These are phyloP conservation scores for Aplochiton taeniatus DNA, from an alignment of 2,797 vertebrate genomes.

Conservation along the genomic window DNA sequence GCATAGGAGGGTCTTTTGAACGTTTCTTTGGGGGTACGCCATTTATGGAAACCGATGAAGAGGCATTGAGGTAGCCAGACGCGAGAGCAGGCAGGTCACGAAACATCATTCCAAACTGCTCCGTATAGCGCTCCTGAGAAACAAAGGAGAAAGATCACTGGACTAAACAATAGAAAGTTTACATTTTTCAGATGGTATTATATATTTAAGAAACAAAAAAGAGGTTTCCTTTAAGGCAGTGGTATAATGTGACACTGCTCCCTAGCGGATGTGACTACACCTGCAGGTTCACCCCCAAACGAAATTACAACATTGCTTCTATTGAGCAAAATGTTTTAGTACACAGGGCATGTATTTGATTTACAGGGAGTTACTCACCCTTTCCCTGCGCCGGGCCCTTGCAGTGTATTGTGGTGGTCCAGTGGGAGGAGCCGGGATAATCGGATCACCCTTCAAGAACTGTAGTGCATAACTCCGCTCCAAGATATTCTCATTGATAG, in stretches of 20 bases:
- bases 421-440: slow-evolving; percentile 46
- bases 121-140: slow-evolving; percentile 73
- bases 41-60: slow-evolving; percentile 50
- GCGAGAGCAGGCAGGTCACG: slow-evolving; percentile 71
- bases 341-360: neutral
- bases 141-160: slow-evolving; percentile 4
- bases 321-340: no score
- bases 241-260: slow-evolving; percentile 38
- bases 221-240: neutral
- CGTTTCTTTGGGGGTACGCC: slow-evolving; percentile 49
- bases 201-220: neutral
- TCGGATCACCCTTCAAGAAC: slow-evolving; percentile 36
- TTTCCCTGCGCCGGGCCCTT: slow-evolving; percentile 79
- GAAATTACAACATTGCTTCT: no score
- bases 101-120: slow-evolving; percentile 64
- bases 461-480: slow-evolving; percentile 5
- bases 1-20: slow-evolving; percentile 37
- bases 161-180: neutral
- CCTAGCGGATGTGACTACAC: slow-evolving; percentile 31
- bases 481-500: slow-evolving; percentile 47
- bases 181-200: slow-evolving; percentile 1
- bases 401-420: slow-evolving; percentile 59
- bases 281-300: slow-evolving; percentile 17
- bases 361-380: slow-evolving; percentile 63
- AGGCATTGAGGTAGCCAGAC: slow-evolving; percentile 55